These are phyloP conservation scores for Channa argus DNA, from an alignment of 2,113 vertebrate species.

Conservation along the genomic window DNA sequence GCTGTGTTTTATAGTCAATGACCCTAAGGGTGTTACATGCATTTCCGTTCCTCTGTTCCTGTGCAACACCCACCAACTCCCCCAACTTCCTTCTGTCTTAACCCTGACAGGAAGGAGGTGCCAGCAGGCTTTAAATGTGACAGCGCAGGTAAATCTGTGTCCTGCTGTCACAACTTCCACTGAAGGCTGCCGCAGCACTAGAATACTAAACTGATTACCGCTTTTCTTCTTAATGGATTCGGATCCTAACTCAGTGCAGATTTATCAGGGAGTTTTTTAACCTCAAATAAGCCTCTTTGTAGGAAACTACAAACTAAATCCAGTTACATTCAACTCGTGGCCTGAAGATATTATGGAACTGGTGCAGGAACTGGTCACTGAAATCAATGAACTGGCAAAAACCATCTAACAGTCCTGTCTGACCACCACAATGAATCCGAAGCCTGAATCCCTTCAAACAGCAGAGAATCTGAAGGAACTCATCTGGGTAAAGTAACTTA, in stretches of 20 bases:
- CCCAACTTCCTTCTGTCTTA: conserved; percentile 47
- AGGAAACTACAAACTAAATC: conserved; percentile 1
- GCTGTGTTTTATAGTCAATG: conserved; percentile 71
- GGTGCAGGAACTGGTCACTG: conserved; percentile 42
- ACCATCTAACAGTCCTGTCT: background rate
- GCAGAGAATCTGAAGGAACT: conserved; percentile 20
- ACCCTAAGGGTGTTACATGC: conserved; percentile 48
- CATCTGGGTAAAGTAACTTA: background rate
- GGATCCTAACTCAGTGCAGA: conserved; percentile 42
- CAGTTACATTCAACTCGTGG: background rate
- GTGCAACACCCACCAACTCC: conserved; percentile 25
- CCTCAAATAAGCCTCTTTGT: conserved; percentile 45
- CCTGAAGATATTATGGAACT: conserved; percentile 11
- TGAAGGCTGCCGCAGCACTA: conserved; percentile 55
- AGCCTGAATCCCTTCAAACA: background rate
- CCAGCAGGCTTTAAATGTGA: conserved; percentile 70
- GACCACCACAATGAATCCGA: conserved; percentile 4
- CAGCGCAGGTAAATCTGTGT: conserved; percentile 80
- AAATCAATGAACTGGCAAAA: conserved; percentile 45
- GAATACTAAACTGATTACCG: conserved; percentile 78
- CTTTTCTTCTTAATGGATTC: conserved; percentile 66
- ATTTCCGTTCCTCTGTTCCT: conserved; percentile 71
- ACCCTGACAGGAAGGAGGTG: conserved; percentile 78
- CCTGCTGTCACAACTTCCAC: conserved; percentile 58
- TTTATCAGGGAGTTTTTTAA: conserved; percentile 56